Conservation (phyloP, 2,888 invertebrate genomes). For the Elysia crispata region DNA sequence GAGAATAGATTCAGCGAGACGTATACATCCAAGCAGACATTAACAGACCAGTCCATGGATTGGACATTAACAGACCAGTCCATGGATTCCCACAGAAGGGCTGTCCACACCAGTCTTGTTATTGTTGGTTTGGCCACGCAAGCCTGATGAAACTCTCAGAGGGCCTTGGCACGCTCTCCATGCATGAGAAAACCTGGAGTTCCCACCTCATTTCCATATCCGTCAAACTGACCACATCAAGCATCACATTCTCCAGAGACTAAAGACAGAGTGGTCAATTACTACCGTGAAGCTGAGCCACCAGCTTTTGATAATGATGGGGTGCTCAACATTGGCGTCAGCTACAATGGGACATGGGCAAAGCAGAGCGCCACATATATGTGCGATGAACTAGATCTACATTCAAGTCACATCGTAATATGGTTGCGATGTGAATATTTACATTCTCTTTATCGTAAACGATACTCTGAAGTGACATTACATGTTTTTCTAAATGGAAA, state of each 20-base stretch:
- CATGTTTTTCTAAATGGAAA: no score
- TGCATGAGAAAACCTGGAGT: neutral
- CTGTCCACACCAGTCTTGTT: neutral
- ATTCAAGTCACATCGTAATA: neutral
- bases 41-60: neutral
- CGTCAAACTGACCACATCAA: neutral
- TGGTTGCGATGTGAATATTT: neutral
- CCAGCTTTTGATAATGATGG: neutral
- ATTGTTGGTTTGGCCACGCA: conserved; percentile 2
- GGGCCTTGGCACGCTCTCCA: neutral
- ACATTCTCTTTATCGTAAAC: neutral
- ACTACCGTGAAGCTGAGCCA: neutral
- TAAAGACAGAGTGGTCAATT: neutral
- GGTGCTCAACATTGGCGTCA: neutral
- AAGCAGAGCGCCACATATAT: neutral
- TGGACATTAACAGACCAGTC: neutral
- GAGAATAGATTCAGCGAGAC: neutral
- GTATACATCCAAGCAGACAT: neutral
- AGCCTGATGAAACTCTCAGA: neutral
- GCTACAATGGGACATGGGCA: neutral
- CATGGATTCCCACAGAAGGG: neutral
- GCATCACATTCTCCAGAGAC: neutral
- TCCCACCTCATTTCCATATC: neutral
- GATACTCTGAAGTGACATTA: no score
- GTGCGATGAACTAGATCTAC: neutral